phyloP scores from a whole-genome alignment of 2,797 vertebrate genomes.

The Acrossocheilus wenchowensis region DNA sequence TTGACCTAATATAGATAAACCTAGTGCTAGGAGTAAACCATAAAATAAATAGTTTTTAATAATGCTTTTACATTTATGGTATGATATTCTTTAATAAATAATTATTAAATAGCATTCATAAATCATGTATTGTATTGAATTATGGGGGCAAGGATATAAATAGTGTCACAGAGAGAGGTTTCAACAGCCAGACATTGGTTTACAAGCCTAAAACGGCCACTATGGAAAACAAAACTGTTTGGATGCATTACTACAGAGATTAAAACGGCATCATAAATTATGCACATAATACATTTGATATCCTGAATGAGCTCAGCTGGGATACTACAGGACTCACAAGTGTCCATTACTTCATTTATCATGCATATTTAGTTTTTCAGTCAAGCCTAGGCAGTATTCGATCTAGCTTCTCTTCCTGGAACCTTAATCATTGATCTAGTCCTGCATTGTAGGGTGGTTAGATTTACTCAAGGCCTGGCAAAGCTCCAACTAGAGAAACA shows the following conservation, averaged over 20 bases:
- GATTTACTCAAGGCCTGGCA: slow-evolving; percentile 30
- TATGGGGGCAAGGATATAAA: neutral
- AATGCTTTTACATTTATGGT: neutral
- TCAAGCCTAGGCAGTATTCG: neutral
- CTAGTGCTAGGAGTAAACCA: neutral
- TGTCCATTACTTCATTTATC: slow-evolving; percentile 23
- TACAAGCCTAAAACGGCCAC: slow-evolving; percentile 15
- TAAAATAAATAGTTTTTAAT: neutral
- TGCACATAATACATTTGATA: slow-evolving; percentile 35
- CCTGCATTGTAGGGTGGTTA: neutral
- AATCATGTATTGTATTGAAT: neutral
- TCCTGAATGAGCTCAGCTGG: slow-evolving; percentile 19
- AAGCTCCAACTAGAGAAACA: neutral
- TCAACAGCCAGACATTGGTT: neutral
- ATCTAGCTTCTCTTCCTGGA: slow-evolving; percentile 14
- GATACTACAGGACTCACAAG: slow-evolving; percentile 4
- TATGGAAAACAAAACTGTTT: slow-evolving; percentile 14
- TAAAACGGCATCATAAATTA: slow-evolving; percentile 28
- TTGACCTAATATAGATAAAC: neutral
- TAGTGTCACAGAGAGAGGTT: neutral
- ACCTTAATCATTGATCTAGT: slow-evolving; percentile 16
- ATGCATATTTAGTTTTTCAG: slow-evolving; percentile 10
- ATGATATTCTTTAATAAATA: neutral
- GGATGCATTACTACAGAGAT: slow-evolving; percentile 9
- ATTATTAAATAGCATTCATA: neutral